These are phyloP conservation scores for Acanthosepion pharaonis DNA, from an alignment of 2,888 invertebrate species.

Conservation along the genomic window DNA sequence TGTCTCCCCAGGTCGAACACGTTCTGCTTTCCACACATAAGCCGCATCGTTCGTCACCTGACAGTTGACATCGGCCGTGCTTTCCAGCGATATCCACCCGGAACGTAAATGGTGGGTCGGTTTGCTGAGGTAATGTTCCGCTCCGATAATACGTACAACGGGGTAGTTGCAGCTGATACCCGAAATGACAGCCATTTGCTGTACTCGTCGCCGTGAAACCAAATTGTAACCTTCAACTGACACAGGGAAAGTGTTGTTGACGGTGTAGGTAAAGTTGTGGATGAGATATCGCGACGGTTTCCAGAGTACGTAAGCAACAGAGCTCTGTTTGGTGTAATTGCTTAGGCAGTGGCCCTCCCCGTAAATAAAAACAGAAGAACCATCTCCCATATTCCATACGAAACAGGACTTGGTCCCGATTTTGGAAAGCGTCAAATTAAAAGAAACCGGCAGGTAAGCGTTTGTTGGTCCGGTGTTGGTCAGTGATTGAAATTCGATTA, in stretches of 20 bases:
- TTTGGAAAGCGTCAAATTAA: constrained; percentile 55
- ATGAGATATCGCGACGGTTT: constrained; percentile 47
- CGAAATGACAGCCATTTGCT: constrained; percentile 56
- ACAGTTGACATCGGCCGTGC: constrained; percentile 61
- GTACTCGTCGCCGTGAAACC: constrained; percentile 55
- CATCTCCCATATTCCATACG: constrained; percentile 60
- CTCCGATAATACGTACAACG: constrained; percentile 59
- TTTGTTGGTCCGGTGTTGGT: constrained; percentile 60
- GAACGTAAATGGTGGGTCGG: constrained; percentile 56
- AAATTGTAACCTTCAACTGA: constrained; percentile 55
- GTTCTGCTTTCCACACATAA: constrained; percentile 57
- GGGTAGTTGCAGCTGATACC: constrained; percentile 62
- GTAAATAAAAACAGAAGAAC: constrained; percentile 51
- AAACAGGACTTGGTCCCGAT: constrained; percentile 59
- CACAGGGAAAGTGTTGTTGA: constrained; percentile 57
- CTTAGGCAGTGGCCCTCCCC: constrained; percentile 52
- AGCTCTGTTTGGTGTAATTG: constrained; percentile 47
- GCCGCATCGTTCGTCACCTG: constrained; percentile 54
- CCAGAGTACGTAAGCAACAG: constrained; percentile 50
- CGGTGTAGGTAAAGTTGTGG: constrained; percentile 56
- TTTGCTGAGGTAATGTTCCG: constrained; percentile 57
- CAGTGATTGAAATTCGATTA: constrained; percentile 56
- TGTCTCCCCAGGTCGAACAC: constrained; percentile 54
- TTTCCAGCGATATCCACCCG: constrained; percentile 58
- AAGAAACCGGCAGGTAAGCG: constrained; percentile 55